Evolutionary conservation across 1,140 invertebrate species (phyloP).

Genomic region (Parasteatoda tepidariorum): DNA sequence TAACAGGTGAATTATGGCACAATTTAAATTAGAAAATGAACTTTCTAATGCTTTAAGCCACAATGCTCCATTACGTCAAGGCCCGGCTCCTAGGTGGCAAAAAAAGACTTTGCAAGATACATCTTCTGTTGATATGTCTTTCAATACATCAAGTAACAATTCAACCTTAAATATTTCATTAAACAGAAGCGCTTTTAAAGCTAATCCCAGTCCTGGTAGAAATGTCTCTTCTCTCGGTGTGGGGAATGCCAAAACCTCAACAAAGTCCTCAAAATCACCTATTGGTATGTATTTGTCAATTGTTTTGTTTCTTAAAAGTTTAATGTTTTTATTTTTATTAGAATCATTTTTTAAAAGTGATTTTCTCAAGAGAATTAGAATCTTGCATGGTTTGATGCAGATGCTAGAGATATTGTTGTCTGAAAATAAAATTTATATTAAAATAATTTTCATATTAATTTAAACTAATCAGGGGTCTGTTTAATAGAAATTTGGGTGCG

Average conservation of each 20-base stretch:
- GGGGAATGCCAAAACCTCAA: background rate
- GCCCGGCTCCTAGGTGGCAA: slow-evolving; percentile 66
- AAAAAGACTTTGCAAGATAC: slow-evolving; percentile 64
- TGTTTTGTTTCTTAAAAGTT: background rate
- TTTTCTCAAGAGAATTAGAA: too few relatives aligned
- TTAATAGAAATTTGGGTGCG: too few relatives aligned
- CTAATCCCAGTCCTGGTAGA: background rate
- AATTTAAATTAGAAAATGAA: slow-evolving; percentile 62
- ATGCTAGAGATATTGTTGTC: too few relatives aligned
- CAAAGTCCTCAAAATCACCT: background rate
- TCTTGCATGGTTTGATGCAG: too few relatives aligned
- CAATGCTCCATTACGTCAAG: slow-evolving; percentile 65
- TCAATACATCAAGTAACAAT: slow-evolving; percentile 32
- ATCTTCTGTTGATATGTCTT: slow-evolving; percentile 23
- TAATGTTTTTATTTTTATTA: background rate
- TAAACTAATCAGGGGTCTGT: too few relatives aligned
- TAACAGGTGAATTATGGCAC: slow-evolving; percentile 29
- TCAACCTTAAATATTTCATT: slow-evolving; percentile 17
- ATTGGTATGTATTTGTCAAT: background rate
- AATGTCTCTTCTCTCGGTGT: too few relatives aligned
- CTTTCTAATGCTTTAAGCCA: slow-evolving; percentile 59
- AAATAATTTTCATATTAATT: too few relatives aligned
- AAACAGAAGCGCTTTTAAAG: background rate
- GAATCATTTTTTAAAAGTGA: background rate
- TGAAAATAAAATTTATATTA: too few relatives aligned